A percentile compares a stretch with the other conserved stretches of the same genome.
These are phyloP conservation scores for Entosphenus tridentatus DNA, from an alignment of 2,113 vertebrate genomes.

Conservation along the genomic window DNA sequence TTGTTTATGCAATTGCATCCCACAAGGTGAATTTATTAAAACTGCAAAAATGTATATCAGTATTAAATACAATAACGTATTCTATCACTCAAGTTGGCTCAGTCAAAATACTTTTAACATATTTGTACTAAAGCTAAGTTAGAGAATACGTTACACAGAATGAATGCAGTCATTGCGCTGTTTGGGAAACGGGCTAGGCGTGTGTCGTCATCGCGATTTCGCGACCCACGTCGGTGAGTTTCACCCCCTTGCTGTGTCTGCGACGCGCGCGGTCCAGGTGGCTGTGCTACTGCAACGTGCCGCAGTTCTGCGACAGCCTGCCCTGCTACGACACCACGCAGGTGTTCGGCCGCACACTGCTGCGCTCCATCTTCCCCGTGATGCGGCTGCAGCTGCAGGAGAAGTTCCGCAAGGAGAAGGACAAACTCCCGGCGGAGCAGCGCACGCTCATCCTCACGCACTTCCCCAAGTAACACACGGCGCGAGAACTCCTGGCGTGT, in stretches of 20 bases:
- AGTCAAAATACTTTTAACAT: too few relatives aligned
- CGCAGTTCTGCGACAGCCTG: slow-evolving; percentile 87
- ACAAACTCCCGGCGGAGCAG: slow-evolving; percentile 87
- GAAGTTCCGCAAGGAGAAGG: slow-evolving; percentile 94
- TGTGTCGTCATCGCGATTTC: neutral
- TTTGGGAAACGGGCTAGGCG: slow-evolving; percentile 3
- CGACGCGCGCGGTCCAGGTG: slow-evolving; percentile 26
- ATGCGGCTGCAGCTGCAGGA: slow-evolving; percentile 82
- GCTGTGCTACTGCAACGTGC: slow-evolving; percentile 94
- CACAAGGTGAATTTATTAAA: fast-evolving
- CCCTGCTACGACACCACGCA: slow-evolving; percentile 90
- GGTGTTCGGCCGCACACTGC: slow-evolving; percentile 73
- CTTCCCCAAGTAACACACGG: slow-evolving; percentile 57
- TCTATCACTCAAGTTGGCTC: too few relatives aligned
- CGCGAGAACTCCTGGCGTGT: too few relatives aligned
- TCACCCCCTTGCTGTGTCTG: too few relatives aligned
- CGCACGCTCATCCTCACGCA: slow-evolving; percentile 91
- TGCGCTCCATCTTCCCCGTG: slow-evolving; percentile 89
- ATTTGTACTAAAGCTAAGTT: too few relatives aligned
- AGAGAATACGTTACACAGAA: too few relatives aligned
- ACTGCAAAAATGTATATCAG: neutral
- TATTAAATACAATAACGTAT: neutral
- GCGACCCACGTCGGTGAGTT: too few relatives aligned
- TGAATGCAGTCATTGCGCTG: too few relatives aligned
- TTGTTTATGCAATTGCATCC: fast-evolving